Evolutionary conservation across 2,797 vertebrate species (phyloP), one percentile per base, ranked within the genome.

Genomic region (Takifugu rubripes): DNA sequence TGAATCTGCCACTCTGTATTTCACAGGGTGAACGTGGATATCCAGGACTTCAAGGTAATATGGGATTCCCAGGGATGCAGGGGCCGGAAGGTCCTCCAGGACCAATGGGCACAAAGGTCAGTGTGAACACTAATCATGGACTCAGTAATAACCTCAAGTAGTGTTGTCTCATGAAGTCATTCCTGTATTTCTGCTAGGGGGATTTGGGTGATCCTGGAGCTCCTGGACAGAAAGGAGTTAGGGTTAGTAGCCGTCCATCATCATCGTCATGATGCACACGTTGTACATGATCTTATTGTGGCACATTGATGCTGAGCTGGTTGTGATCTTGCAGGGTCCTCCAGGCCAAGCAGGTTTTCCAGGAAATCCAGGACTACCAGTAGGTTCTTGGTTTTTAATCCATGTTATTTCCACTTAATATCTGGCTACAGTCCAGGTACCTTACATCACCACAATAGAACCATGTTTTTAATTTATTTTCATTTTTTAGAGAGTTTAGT

Each of bases 21-120:
- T 54, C 49, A 43, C 70, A 99, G 97, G 97, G 97, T 57, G 95
- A 98, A 59, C 89, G 93, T 74, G 97, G 97, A 26, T 88, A 96
- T 49, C 92, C 93, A 0, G 97, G 97, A 56, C 80, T 97, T 64
- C 93, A 93, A 77, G 97, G 97, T 53, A 91, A 94, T 59, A 94
- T 99, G 84, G 97, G 97, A 52, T 98, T 99, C 85, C 97, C 97
- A 43, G 96, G 97, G 71, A 90, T 96, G 90, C 96, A 95, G 77
- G 97, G 97, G 76, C 92, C 90, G 5, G 97, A 99, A 82, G 97
- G 97, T 40, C 94, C 93, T 0, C 66, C 89, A 52, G 97, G 97
- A 11, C 81, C 91, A 44, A 90, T 94, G 29, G 97, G 97, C 49
- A 84, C 89, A n/a, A 94, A 94, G 93, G 97, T 98, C 78, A 84